Evolutionary conservation across 1,140 invertebrate genomes (phyloP).

Genomic region (Cherax destructor): DNA sequence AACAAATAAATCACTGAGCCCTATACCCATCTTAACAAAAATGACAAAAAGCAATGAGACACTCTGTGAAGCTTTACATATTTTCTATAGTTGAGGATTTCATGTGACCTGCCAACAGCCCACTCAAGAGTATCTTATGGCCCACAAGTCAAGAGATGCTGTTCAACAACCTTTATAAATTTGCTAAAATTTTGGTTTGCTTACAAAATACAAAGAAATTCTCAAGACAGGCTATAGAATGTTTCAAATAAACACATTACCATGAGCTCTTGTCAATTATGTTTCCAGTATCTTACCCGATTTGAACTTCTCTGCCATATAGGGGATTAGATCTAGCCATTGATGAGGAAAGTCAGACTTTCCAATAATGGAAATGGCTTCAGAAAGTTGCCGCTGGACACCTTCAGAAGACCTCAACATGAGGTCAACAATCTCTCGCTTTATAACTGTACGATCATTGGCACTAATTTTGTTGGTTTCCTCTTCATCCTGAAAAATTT

Average conservation of each 20-base stretch:
- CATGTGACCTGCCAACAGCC: too few relatives aligned
- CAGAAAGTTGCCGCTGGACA: constrained; percentile 95
- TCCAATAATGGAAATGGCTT: constrained; percentile 96
- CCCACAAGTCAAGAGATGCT: too few relatives aligned
- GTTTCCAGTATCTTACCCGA: constrained; percentile 72
- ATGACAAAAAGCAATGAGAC: too few relatives aligned
- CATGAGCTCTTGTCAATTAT: not conserved
- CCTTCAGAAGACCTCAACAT: constrained; percentile 94
- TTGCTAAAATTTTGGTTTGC: not conserved
- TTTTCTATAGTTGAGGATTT: too few relatives aligned
- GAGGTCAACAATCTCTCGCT: constrained; percentile 90
- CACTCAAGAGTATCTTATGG: too few relatives aligned
- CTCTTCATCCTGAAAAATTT: constrained; percentile 83
- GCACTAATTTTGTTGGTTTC: constrained; percentile 85
- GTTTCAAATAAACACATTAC: not conserved
- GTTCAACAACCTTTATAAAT: too few relatives aligned
- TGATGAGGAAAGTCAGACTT: constrained; percentile 79
- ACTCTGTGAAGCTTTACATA: too few relatives aligned
- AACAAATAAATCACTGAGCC: too few relatives aligned
- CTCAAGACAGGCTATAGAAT: not conserved
- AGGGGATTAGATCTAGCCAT: constrained; percentile 78
- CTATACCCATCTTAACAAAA: too few relatives aligned
- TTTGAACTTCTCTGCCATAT: constrained; percentile 78
- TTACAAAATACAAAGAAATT: not conserved
- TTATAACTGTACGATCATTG: constrained; percentile 87